These are phyloP conservation scores for Conus betulinus DNA, from an alignment of 1,140 invertebrate genomes.

Conservation along the genomic window DNA sequence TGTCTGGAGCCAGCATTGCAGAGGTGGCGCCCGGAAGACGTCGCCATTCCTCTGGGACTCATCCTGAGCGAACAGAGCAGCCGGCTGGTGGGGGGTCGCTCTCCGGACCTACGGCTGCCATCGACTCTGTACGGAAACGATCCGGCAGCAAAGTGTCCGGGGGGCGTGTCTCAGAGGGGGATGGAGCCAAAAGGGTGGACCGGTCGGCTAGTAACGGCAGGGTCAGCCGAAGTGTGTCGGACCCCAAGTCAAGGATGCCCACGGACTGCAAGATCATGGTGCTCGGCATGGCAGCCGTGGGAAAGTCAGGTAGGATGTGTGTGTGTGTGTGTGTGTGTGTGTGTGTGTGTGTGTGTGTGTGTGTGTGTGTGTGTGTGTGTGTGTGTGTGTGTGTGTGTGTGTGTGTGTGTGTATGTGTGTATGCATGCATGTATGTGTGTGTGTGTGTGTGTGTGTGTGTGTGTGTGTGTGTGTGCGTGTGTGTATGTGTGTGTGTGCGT, in stretches of 20 bases:
- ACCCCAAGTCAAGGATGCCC: background rate
- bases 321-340: no score
- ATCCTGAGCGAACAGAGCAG: background rate
- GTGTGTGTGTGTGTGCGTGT: no score
- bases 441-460: no score
- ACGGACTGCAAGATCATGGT: background rate
- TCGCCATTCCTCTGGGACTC: slow-evolving; percentile 1
- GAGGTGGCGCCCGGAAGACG: background rate
- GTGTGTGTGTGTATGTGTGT: no score
- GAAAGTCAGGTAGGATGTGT: background rate
- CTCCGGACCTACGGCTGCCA: background rate
- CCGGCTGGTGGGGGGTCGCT: background rate
- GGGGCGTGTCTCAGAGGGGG: background rate
- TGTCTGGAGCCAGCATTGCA: background rate
- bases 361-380: no score
- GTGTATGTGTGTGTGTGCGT: no score
- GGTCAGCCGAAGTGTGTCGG: background rate
- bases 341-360: no score
- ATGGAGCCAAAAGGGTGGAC: background rate
- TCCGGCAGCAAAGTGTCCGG: background rate
- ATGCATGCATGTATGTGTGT: no score
- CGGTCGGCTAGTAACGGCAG: background rate
- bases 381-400: no score
- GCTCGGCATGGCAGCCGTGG: background rate
- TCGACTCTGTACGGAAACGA: background rate